phyloP scores from a whole-genome alignment of 1,140 invertebrate species.

The Octopus sinensis region DNA sequence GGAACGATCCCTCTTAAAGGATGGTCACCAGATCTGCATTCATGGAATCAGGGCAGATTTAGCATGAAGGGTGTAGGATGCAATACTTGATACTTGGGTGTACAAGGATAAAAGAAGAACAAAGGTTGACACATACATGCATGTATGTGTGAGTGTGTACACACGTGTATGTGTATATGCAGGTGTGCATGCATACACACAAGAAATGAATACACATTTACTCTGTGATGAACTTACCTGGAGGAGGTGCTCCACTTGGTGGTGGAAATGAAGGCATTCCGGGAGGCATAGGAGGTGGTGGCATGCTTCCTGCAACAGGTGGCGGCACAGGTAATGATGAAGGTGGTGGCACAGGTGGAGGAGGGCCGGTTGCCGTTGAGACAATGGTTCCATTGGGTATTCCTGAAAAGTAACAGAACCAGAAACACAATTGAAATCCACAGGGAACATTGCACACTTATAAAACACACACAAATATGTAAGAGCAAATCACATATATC shows the following conservation, averaged over 20 bases:
- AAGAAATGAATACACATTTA: no score
- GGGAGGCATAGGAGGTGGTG: slow-evolving; percentile 40
- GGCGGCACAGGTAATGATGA: slow-evolving; percentile 63
- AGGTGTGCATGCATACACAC: no score
- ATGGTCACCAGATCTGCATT: no score
- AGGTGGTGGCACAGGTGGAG: slow-evolving; percentile 48
- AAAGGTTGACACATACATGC: no score
- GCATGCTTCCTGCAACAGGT: slow-evolving; percentile 55
- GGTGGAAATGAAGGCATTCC: slow-evolving; percentile 40
- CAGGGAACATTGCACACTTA: not conserved
- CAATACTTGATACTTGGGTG: no score
- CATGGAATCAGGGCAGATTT: no score
- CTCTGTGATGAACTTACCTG: slow-evolving; percentile 15
- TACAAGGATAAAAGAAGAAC: no score
- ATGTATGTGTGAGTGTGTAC: no score
- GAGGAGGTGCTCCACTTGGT: slow-evolving; percentile 44
- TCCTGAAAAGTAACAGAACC: slow-evolving; percentile 7
- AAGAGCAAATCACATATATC: not conserved
- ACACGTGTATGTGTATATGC: no score
- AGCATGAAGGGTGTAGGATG: no score
- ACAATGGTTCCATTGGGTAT: slow-evolving; percentile 18
- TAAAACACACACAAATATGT: not conserved
- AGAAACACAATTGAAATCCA: no score
- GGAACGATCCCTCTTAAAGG: no score
- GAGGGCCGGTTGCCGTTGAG: slow-evolving; percentile 26